Conservation (phyloP, 2,113 vertebrate genomes). For the Marmota monax region DNA sequence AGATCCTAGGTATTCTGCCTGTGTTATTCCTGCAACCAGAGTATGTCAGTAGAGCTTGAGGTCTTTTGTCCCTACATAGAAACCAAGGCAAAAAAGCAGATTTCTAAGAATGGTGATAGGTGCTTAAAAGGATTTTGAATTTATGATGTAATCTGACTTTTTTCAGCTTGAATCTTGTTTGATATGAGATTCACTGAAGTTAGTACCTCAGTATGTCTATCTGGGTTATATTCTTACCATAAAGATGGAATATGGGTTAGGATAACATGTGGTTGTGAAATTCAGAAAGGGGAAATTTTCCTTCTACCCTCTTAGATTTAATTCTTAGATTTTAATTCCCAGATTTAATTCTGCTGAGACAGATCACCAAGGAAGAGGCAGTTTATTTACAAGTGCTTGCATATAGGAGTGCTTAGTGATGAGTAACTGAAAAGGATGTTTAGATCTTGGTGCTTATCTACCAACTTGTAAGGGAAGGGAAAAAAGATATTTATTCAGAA, state of each 20-base stretch:
- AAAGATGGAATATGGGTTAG: background rate
- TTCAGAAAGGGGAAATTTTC: background rate
- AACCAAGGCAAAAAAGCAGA: background rate
- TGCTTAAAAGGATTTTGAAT: background rate
- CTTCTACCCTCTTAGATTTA: background rate
- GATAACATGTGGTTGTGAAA: background rate
- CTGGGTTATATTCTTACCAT: background rate
- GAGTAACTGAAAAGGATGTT: background rate
- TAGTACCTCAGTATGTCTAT: background rate
- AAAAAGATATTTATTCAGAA: background rate
- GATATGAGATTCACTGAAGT: background rate
- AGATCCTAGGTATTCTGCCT: background rate
- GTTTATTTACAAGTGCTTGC: background rate
- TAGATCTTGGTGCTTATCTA: background rate
- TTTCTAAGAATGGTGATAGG: background rate
- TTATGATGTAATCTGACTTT: background rate
- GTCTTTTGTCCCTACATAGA: background rate
- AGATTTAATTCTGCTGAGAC: background rate
- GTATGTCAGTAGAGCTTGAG: background rate
- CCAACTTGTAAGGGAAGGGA: background rate
- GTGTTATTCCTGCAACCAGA: background rate
- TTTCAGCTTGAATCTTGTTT: background rate
- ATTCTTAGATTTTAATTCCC: background rate
- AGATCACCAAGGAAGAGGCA: background rate
- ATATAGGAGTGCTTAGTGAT: background rate